A percentile compares a stretch with the other conserved stretches of the same genome.
phyloP scores from a whole-genome alignment of 2,113 vertebrate genomes.

The Smithornis capensis region DNA sequence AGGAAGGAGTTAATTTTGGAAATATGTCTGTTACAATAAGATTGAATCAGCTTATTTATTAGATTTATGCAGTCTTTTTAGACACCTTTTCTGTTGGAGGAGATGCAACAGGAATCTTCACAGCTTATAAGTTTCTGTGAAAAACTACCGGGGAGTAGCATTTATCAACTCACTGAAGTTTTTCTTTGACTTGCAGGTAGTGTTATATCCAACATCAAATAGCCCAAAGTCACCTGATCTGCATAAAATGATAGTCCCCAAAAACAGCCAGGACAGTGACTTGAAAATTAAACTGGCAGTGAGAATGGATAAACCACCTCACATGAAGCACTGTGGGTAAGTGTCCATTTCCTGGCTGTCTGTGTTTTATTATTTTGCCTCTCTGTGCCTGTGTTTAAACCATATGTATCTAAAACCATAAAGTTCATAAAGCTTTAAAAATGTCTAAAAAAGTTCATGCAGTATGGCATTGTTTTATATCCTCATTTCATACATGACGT shows the following conservation, averaged over 20 bases:
- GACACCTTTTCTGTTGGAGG: not conserved
- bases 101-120: not conserved
- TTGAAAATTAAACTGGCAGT: slow-evolving; percentile 94
- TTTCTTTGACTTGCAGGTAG: slow-evolving; percentile 77
- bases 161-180: not conserved
- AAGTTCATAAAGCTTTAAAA: not conserved
- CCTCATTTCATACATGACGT: not conserved
- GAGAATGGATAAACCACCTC: slow-evolving; percentile 96
- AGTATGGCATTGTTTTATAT: not conserved
- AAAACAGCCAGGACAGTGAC: slow-evolving; percentile 92
- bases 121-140: not conserved
- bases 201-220: slow-evolving; percentile 90
- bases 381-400: not conserved
- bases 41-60: not conserved
- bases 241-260: slow-evolving; percentile 92
- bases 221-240: slow-evolving; percentile 90
- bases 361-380: not conserved
- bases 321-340: slow-evolving; percentile 98
- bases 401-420: not conserved
- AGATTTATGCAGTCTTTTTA: not conserved
- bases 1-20: slow-evolving; percentile 16
- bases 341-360: slow-evolving; percentile 8
- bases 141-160: not conserved
- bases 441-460: not conserved
- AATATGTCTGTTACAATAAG: not conserved